Base-by-base conservation (phyloP, 2,113 vertebrate species). In the Sylvia atricapilla region DNA sequence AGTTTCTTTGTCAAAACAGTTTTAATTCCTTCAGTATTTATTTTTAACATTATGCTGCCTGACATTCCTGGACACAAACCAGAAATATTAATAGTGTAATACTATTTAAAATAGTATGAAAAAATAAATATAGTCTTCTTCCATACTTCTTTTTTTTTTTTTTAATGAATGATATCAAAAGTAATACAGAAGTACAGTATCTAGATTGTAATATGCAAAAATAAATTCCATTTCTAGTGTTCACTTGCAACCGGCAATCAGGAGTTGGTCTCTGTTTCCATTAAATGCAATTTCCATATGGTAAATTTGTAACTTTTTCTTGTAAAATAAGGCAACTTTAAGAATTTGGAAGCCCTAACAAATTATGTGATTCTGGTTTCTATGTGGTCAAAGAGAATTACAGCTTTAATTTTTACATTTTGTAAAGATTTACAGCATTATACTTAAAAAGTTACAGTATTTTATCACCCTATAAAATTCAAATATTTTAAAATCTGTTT, bases 131-230 rank as follows among this genome's bases (percentile, higher is more conserved):
- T 25, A 46, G n/a, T 43, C 16, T 93, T 78, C 81, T 90, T 70
- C 76, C 33, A 75, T 72, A 17, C 4, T 46, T 37, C n/a, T 7
- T 2, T 37, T 39, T 7, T 2, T 68, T 58, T 93, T 82, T 96
- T 93, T 64, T 15, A 41, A 47, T 67, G 95, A 97, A 91, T 93
- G 9, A 18, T 84, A 94, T 89, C 67, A 79, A 89, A 81, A 90
- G 17, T 64, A 90, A 80, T 55, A 77, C 64, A 76, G 30, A 75
- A 77, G 8, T 82, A 47, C 39, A 56, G 44, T 75, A 58, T 59
- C 87, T 91, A 67, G 62, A 94, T 75, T 68, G 76, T 14, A 77
- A 35, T 31, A 84, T 47, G 15, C 33, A 35, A 49, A 64, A 80
- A 50, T 66, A 47, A 58, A 50, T 41, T 73, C 37, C 25, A 59